Conservation (phyloP, 2,888 invertebrate species). For the Clostera curtula region DNA sequence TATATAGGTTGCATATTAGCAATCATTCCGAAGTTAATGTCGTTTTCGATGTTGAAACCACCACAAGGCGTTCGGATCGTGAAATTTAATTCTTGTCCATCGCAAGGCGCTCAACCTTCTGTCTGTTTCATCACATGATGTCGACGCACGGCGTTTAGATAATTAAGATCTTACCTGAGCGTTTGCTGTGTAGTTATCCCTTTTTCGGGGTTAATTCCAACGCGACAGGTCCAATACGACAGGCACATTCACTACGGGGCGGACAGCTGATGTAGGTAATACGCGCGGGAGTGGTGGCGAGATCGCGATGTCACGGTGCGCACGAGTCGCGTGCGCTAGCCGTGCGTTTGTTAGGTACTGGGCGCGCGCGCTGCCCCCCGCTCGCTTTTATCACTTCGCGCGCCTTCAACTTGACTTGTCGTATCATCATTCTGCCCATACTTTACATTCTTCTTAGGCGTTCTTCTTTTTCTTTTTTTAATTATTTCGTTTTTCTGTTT, state of each 20-base stretch:
- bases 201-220: constrained; percentile 34
- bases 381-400: constrained; percentile 63
- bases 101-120: constrained; percentile 12
- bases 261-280: constrained; percentile 35
- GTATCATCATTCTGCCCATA: constrained; percentile 22
- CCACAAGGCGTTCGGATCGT: constrained; percentile 1
- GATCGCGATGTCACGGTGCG: constrained; percentile 28
- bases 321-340: constrained; percentile 45
- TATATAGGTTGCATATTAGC: too few relatives aligned
- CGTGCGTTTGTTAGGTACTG: constrained; percentile 57
- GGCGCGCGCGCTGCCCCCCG: constrained; percentile 52
- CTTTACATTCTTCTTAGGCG: neutral
- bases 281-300: constrained; percentile 14
- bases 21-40: constrained; percentile 1
- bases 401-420: constrained; percentile 66
- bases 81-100: constrained; percentile 1
- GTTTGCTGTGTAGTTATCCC: constrained; percentile 30
- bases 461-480: neutral
- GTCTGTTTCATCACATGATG: constrained; percentile 47
- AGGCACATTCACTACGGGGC: constrained; percentile 54
- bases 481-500: too few relatives aligned
- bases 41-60: constrained; percentile 4
- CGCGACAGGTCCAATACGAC: constrained; percentile 23
- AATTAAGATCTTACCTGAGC: constrained; percentile 44
- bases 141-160: constrained; percentile 22